Evolutionary conservation across 2,113 vertebrate genomes (phyloP).

Genomic region (Glaucomys volans): DNA sequence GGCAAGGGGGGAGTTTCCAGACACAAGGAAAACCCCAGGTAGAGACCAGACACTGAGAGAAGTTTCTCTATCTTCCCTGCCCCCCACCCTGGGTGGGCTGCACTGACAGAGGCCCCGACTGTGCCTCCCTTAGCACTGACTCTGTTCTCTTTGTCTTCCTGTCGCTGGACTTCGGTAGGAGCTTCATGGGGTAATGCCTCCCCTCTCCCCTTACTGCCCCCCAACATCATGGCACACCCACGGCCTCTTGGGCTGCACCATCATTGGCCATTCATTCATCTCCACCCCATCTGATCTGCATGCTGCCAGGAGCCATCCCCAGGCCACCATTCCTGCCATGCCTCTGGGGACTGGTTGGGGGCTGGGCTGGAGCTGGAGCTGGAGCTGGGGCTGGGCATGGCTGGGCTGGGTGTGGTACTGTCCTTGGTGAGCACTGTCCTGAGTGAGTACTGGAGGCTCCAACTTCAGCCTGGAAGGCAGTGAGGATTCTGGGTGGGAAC

Average conservation of each 20-base stretch:
- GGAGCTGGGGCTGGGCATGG: not conserved
- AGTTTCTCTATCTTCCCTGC: not conserved
- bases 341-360: not conserved
- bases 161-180: constrained; percentile 93
- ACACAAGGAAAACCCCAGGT: not conserved
- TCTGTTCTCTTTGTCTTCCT: constrained; percentile 91
- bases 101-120: not conserved
- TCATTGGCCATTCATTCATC: not conserved
- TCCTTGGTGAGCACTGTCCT: not conserved
- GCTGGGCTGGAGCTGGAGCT: not conserved
- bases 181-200: constrained; percentile 98
- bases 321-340: not conserved
- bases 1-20: accelerated
- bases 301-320: constrained; percentile 42
- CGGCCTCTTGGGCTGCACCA: not conserved
- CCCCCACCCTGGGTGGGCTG: not conserved
- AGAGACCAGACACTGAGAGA: not conserved
- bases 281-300: constrained; percentile 52
- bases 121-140: constrained; percentile 87
- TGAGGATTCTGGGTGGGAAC: not conserved
- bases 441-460: not conserved
- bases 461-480: accelerated
- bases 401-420: not conserved
- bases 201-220: constrained; percentile 78
- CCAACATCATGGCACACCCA: not conserved